Evolutionary conservation across 2,888 invertebrate species (phyloP).

Genomic region (Chydorus sphaericus): DNA sequence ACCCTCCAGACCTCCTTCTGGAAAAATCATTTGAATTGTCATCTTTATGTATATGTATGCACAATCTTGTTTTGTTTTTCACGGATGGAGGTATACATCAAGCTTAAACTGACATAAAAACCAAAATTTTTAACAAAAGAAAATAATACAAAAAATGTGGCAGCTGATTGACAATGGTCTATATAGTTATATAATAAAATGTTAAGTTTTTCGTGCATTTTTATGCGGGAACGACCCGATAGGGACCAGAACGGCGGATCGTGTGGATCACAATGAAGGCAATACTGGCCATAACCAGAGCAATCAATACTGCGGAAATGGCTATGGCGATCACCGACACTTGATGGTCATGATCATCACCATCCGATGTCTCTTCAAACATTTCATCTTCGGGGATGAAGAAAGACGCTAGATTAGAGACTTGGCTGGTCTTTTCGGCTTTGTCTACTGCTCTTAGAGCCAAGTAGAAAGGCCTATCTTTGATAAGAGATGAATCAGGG

Average conservation of each 20-base stretch:
- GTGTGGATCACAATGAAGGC: too few species aligned
- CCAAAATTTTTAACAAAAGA: background rate
- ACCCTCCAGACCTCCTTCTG: background rate
- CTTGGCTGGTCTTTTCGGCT: background rate
- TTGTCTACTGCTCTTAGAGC: conserved; percentile 1
- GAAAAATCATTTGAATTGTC: background rate
- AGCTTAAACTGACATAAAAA: too few species aligned
- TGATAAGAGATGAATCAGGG: background rate
- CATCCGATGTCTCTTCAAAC: too few species aligned
- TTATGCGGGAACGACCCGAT: too few species aligned
- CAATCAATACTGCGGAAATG: too few species aligned
- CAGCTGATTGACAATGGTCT: too few species aligned
- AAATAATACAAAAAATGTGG: background rate
- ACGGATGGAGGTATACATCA: background rate
- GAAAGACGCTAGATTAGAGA: conserved; percentile 1
- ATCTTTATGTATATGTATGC: background rate
- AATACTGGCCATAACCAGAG: too few species aligned
- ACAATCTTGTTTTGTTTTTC: background rate
- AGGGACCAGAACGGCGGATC: too few species aligned
- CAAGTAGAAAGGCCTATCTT: background rate
- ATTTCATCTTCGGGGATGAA: background rate
- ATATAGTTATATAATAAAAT: too few species aligned
- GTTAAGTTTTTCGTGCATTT: too few species aligned
- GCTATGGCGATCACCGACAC: too few species aligned
- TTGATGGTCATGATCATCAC: too few species aligned